Conservation (phyloP, 2,113 vertebrate genomes). For the Amblyopsis rosae region DNA sequence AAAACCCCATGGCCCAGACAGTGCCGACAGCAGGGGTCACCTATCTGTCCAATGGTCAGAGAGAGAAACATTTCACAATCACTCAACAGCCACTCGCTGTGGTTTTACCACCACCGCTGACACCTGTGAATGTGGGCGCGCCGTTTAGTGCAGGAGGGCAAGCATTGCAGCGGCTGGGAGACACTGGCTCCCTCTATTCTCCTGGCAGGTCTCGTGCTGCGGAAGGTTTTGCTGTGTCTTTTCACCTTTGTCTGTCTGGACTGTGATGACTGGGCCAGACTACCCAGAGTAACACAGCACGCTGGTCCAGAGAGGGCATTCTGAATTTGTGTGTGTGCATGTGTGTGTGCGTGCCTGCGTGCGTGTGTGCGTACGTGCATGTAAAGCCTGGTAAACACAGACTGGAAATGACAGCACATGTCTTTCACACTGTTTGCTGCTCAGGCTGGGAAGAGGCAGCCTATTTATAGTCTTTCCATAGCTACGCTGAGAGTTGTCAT, state of each 20-base stretch:
- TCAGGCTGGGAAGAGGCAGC: neutral
- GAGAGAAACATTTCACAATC: slow-evolving; percentile 18
- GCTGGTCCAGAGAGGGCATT: slow-evolving; percentile 18
- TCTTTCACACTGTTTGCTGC: neutral
- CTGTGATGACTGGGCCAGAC: slow-evolving; percentile 45
- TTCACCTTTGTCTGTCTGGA: slow-evolving; percentile 45
- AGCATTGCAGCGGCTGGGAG: neutral
- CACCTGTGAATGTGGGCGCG: neutral
- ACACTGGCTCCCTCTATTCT: slow-evolving; percentile 9
- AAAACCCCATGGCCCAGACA: slow-evolving; percentile 29
- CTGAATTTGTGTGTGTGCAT: neutral
- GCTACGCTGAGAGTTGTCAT: slow-evolving; percentile 4
- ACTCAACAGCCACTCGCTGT: slow-evolving; percentile 10
- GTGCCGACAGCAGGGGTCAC: slow-evolving; percentile 36
- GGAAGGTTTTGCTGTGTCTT: slow-evolving; percentile 29
- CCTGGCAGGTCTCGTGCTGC: neutral
- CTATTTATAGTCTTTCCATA: neutral
- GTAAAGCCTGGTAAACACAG: neutral
- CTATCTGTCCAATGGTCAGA: slow-evolving; percentile 6
- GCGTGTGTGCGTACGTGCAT: neutral
- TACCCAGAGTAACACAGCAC: slow-evolving; percentile 35
- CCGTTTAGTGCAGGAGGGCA: neutral
- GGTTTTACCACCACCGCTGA: slow-evolving; percentile 1
- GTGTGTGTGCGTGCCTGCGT: too few species aligned
- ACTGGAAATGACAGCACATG: neutral